Base-by-base conservation (phyloP, 2,888 invertebrate species). In the Volucella inanis region DNA sequence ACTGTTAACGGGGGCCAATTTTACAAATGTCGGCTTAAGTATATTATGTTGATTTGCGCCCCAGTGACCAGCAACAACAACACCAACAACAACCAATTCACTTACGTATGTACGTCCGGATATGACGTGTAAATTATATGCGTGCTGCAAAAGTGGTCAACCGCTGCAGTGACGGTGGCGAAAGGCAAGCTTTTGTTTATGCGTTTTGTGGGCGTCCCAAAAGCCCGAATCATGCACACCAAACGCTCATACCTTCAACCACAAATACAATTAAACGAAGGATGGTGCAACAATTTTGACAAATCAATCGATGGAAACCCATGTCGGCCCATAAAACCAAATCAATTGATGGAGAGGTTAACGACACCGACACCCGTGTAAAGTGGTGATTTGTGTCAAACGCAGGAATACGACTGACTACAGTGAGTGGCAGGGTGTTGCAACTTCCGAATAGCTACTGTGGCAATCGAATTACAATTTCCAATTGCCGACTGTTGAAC, bases 1-100 rank as follows among this genome's bases (percentile, higher is more conserved):
- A 74, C 49, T 55, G 74, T 67, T 55, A 74, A 62, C 80, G 67
- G 31, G 6, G 31, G 54, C 59, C 62, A 67, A 74, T 74, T 74
- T 74, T 65, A 65, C 67, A 61, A 82, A 82, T 75, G 54, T 77
- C 77, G 65, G 65, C 54, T 49, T 31, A 70, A 76, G 57, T 64
- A 62, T 67, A 41, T 18, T 22, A 22, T 22, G 18, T 31, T 31
- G 31, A 6, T n/a, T 12, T 12, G 11, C 6, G 14, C 31, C 39
- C 49, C 65, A 31, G 6, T 31, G 31, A 31, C 45, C 12, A 9
- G 31, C 39, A 41, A 54, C 8, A 41, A 45, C 54, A 43, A 70
- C 55, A 15, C 2, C n/a, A 59, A 31, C 31, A 4, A 31, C 31
- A 6, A 31, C 31, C 31, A 6, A 0, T 31, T 31, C 0, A 31